Percentiles rank a stretch among this genome's conserved stretches.
Conservation (phyloP, 2,888 invertebrate genomes). For the Nomada goodeniana region DNA sequence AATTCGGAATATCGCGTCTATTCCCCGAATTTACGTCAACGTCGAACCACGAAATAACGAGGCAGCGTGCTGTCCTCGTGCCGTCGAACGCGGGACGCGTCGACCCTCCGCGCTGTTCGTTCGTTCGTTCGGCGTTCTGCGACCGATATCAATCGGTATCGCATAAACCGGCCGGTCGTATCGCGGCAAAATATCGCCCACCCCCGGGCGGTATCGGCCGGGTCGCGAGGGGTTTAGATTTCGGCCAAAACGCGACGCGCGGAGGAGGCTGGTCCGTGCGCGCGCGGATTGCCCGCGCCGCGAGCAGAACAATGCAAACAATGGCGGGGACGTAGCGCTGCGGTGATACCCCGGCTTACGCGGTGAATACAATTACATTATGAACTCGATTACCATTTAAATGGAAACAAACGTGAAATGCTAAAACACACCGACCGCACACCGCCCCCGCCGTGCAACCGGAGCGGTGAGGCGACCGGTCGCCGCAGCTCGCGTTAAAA, state of each 20-base stretch:
- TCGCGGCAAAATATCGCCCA: constrained; percentile 60
- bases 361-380: constrained; percentile 84
- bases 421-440: constrained; percentile 80
- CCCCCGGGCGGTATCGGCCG: constrained; percentile 23
- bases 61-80: not conserved
- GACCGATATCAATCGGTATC: constrained; percentile 50
- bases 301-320: constrained; percentile 81
- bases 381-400: constrained; percentile 85
- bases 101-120: constrained; percentile 19
- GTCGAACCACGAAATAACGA: not conserved
- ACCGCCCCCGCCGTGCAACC: constrained; percentile 19
- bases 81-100: constrained; percentile 1
- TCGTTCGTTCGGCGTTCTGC: constrained; percentile 28
- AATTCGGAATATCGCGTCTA: no score
- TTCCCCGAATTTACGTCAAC: no score
- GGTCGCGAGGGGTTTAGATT: constrained; percentile 75
- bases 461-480: constrained; percentile 1
- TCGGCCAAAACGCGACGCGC: constrained; percentile 73
- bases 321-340: constrained; percentile 78
- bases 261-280: constrained; percentile 70
- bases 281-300: constrained; percentile 77
- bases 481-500: constrained; percentile 60
- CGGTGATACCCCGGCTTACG: constrained; percentile 82
- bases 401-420: constrained; percentile 84
- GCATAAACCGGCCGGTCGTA: constrained; percentile 52